Evolutionary conservation across 1,140 invertebrate species (phyloP).

Genomic region (Brachionus rubens): DNA sequence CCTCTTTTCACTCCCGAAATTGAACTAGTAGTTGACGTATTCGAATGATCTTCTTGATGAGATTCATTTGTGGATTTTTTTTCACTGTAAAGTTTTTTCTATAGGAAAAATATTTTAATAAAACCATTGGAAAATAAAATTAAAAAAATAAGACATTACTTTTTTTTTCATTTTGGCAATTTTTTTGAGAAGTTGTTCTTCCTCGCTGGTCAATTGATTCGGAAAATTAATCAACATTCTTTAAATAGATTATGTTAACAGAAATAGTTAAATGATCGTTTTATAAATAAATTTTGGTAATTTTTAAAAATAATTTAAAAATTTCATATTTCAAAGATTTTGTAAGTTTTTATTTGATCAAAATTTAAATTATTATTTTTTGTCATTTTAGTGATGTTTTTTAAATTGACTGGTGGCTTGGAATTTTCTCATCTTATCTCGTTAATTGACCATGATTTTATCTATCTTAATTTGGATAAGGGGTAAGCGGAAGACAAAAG

Average conservation of each 20-base stretch:
- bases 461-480: too few species aligned
- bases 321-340: too few species aligned
- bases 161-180: slow-evolving; percentile 47
- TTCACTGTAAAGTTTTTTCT: slow-evolving; percentile 37
- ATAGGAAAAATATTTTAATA: background rate
- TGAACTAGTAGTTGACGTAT: background rate
- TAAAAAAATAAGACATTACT: background rate
- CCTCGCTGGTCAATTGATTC: slow-evolving; percentile 43
- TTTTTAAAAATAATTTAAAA: too few species aligned
- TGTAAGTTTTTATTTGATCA: too few species aligned
- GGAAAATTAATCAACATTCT: slow-evolving; percentile 45
- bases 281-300: background rate
- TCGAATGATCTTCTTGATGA: background rate
- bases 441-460: too few species aligned
- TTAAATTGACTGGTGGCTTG: too few species aligned
- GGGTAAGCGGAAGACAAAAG: too few species aligned
- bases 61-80: slow-evolving; percentile 13
- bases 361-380: too few species aligned
- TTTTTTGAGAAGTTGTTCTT: slow-evolving; percentile 43
- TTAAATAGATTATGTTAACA: background rate
- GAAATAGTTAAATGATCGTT: background rate
- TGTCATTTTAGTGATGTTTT: too few species aligned
- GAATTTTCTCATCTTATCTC: too few species aligned
- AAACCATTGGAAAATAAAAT: background rate
- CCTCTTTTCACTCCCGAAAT: background rate